phyloP scores from a whole-genome alignment of 2,888 invertebrate species.

The Calephelis perditalis region DNA sequence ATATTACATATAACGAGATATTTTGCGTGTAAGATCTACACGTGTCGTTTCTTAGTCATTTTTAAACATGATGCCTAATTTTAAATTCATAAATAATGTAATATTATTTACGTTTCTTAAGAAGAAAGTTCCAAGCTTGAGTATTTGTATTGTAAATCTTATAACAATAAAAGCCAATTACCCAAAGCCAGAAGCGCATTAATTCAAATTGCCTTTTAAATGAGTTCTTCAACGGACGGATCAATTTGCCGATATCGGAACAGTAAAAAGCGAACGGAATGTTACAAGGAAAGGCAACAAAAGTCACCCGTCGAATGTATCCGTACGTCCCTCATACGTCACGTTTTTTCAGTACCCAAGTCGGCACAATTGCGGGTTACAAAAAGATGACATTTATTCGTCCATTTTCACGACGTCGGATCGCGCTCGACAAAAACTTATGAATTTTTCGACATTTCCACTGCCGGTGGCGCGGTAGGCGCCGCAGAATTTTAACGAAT shows the following conservation, averaged over 20 bases:
- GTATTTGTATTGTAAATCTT: background rate
- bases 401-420: conserved; percentile 44
- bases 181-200: conserved; percentile 4
- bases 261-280: conserved; percentile 29
- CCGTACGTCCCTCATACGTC: conserved; percentile 46
- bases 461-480: conserved; percentile 38
- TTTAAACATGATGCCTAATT: too few relatives aligned
- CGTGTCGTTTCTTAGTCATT: too few relatives aligned
- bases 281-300: conserved; percentile 38
- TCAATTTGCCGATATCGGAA: conserved; percentile 31
- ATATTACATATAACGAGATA: too few relatives aligned
- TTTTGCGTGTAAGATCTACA: too few relatives aligned
- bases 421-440: conserved; percentile 45
- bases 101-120: too few relatives aligned
- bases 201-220: conserved; percentile 14
- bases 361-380: conserved; percentile 42
- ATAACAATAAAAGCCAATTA: conserved; percentile 4
- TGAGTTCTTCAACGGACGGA: conserved; percentile 20
- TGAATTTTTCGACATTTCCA: conserved; percentile 48
- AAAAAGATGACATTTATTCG: conserved; percentile 55
- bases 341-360: conserved; percentile 42
- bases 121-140: background rate
- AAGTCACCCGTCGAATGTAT: conserved; percentile 48
- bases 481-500: conserved; percentile 46
- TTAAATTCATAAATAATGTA: too few relatives aligned